Base-by-base conservation (phyloP, 2,797 vertebrate genomes). In the Sylvilagus floridanus region DNA sequence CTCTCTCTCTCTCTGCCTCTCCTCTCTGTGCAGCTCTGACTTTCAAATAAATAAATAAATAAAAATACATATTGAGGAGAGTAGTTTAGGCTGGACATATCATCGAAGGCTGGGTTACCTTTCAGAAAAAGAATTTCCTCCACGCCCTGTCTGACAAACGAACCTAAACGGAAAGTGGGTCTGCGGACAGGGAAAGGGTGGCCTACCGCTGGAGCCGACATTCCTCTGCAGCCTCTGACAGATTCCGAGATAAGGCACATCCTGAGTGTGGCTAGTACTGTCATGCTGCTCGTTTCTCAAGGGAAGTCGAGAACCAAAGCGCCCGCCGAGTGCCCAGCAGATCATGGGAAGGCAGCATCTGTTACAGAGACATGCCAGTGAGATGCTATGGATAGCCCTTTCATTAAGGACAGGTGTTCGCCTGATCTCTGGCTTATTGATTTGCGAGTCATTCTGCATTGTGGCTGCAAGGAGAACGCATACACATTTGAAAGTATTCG, bases 91-190 rank as follows among this genome's bases (percentile, higher is more conserved):
- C 21, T 62, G 24, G 42, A 37, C 26, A 32, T 72, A 85, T 37
- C 60, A 60, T 30, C 8, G 8, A 85, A 91, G 66, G 37, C 91
- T 96, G 77, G 26, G 14, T 93, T 96, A 87, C 69, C 35, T 94
- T 95, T 84, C 32, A 81, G 82, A 75, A 91, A 84, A 96, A 86
- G 75, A 87, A 93, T 90, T 87, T 95, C 69, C 65, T 93, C 60
- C 54, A 85, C 1, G 0, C 62, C 54, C 54, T 91, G 89, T 89
- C 69, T 0, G 0, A 82, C 68, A 84, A 94, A 75, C 90, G 91
- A 96, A 88, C 62, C 77, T 92, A 37, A 66, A 89, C 24, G 17
- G 35, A 89, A 82, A 7, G 13, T 71, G 82, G 57, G 75, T 94
- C 88, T 69, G 62, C 81, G 32, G 69, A 96, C 54, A 54, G 1